Evolutionary conservation across 1,140 invertebrate genomes (phyloP), one percentile per base, ranked within the genome.

Genomic region (Heliconius eleuchia): DNA sequence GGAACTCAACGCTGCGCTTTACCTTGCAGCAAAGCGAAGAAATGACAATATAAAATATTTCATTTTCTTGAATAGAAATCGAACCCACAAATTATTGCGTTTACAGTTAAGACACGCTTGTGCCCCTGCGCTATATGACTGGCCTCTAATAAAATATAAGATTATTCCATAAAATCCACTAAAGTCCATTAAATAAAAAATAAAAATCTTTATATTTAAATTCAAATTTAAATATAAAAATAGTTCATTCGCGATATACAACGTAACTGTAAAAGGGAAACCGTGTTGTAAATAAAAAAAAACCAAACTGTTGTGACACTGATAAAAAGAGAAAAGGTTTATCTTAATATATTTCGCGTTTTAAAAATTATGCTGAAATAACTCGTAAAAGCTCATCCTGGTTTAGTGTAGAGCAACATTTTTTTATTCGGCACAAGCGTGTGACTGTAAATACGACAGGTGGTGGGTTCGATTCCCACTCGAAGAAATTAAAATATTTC

Each of bases 211-310:
- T 46, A 57, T 66, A 23, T 66, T 13, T 4, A 30, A 23, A 66
- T 66, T 66, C 6, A 57, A 57, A 57, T 66, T 66, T 27, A 66
- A 66, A 66, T 27, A 66, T 16, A 66, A 66, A 66, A 66, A 66
- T 66, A 66, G 60, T 66, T 27, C 60, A 66, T 27, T 27, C 60
- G 60, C 60, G 23, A 66, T 66, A 30, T 13, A 57, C n/a, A n/a
- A 52, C n/a, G 55, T 57, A 66, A 66, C 60, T 27, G 60, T 66
- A 66, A 66, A 66, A 66, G 60, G 60, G 60, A 66, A 66, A 66
- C 27, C 60, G 60, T 66, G 60, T 66, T 66, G 3, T 27, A 13
- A 57, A 57, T 57, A 57, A 66, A 66, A 66, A 60, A 66, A 66
- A 23, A 66, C 0, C 34, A 23, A 66, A 66, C 60, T 66, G 30